Percentiles rank a stretch among this genome's conserved stretches.
Conservation (phyloP, 2,888 invertebrate species). For the Ennomos erosarius region DNA sequence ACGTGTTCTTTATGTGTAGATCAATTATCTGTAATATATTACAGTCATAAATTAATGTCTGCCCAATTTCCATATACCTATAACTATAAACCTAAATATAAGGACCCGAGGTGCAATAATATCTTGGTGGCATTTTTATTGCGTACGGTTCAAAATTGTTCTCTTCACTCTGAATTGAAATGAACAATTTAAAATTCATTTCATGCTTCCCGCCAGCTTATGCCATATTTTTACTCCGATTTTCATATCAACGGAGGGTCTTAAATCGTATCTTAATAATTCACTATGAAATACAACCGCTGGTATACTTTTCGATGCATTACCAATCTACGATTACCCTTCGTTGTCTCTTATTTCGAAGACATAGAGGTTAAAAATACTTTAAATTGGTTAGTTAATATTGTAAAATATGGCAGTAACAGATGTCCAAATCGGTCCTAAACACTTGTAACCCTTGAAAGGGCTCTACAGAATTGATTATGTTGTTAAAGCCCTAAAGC, state of each 20-base stretch:
- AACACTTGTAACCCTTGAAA: slow-evolving; percentile 71
- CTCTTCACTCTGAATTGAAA: not conserved
- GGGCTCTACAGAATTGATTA: slow-evolving; percentile 78
- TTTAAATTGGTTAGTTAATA: slow-evolving; percentile 13
- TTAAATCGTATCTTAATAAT: slow-evolving; percentile 48
- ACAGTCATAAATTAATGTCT: too few relatives aligned
- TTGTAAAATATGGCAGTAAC: slow-evolving; percentile 56
- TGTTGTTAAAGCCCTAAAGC: slow-evolving; percentile 72
- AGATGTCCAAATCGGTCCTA: slow-evolving; percentile 76
- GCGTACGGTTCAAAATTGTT: too few relatives aligned
- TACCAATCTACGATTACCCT: slow-evolving; percentile 10
- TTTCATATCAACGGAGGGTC: slow-evolving; percentile 3
- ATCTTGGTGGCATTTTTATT: too few relatives aligned
- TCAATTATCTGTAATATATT: too few relatives aligned
- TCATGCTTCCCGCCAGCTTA: not conserved
- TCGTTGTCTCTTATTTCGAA: not conserved
- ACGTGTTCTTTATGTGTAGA: too few relatives aligned
- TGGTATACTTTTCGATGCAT: slow-evolving; percentile 33
- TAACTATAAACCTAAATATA: too few relatives aligned
- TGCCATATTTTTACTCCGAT: not conserved
- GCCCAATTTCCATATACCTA: too few relatives aligned
- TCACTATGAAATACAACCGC: slow-evolving; percentile 49
- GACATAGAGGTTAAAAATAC: slow-evolving; percentile 39
- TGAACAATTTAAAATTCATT: slow-evolving; percentile 11
- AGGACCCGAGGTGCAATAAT: too few relatives aligned